Conservation (phyloP, 2,113 vertebrate genomes). For the Ammodytes marinus region DNA sequence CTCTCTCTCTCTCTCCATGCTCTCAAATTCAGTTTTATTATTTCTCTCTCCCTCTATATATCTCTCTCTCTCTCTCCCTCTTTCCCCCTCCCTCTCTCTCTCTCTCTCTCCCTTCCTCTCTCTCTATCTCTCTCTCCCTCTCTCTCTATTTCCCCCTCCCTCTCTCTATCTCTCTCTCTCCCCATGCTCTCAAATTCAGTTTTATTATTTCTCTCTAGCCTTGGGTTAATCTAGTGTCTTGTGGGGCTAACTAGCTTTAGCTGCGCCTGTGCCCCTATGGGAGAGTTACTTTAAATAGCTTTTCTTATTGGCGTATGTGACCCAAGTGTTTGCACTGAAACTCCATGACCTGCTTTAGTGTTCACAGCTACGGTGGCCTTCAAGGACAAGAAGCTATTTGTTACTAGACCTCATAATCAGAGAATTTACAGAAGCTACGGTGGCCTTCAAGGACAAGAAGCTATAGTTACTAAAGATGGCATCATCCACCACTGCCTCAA, state of each 20-base stretch:
- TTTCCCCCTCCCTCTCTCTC: too few species aligned
- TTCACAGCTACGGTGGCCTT: not conserved
- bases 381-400: too few species aligned
- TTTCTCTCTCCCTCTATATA: conserved; percentile 38
- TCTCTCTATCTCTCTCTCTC: conserved; percentile 34
- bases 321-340: not conserved
- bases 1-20: not conserved
- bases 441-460: too few species aligned
- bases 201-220: conserved; percentile 72
- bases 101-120: too few species aligned
- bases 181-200: conserved; percentile 46
- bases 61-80: conserved; percentile 15
- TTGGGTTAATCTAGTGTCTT: conserved; percentile 65
- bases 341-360: not conserved
- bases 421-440: too few species aligned
- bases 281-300: not conserved
- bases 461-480: too few species aligned
- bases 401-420: too few species aligned
- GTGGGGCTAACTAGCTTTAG: conserved; percentile 39
- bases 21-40: conserved; percentile 66
- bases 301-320: conserved; percentile 6
- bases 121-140: too few species aligned
- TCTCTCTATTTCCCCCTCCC: not conserved
- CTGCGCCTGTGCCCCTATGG: not conserved
- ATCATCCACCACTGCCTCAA: too few species aligned